Base-by-base conservation (phyloP, 1,140 invertebrate genomes). In the Anastrepha obliqua region DNA sequence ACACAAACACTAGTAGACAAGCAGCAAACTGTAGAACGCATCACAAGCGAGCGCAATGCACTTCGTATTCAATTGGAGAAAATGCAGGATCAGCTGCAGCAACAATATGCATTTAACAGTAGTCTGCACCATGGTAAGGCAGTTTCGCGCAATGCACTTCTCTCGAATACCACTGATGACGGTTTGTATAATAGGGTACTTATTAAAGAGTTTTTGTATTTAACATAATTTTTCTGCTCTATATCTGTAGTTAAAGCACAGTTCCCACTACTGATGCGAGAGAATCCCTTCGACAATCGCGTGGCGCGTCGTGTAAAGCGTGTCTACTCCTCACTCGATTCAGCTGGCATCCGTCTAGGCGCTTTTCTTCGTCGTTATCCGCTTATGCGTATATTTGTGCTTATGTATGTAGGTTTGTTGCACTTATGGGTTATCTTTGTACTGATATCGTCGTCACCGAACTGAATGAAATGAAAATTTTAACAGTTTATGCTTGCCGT, bases 1-100 rank as follows among this genome's bases (percentile, higher is more conserved):
- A 97, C 97, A 1, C 96, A 97, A 91, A 97, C 96, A 78, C 93
- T 98, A 20, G 97, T 98, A 86, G 94, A 96, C 87, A 97, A 98
- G 90, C 97, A 98, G 92, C 96, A 96, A 85, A 94, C 95, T 86
- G 90, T 98, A 47, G 97, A 98, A 93, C 94, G 95, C 44, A 93
- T 97, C 20, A 97, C 96, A 51, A 96, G 96, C 1, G 97, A 98
- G 90, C 95, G 96, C 89, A 97, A 97, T 94, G 97, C 97, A 13
- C 93, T 98, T 42, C 93, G 95, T 67, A 91, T 98, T 39, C 97
- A 97, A 91, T 92, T 97, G 44, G 97, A 98, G 91, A 96, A 97
- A 93, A 93, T 96, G n/a, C 96, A 97, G 94, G 96, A 95, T 89
- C 93, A 91, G 93, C 67, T 92, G 0, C 89, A 90, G 87, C 89